Evolutionary conservation across 2,113 vertebrate genomes (phyloP), one percentile per base, ranked within the genome.

Genomic region (Alethe castanea): DNA sequence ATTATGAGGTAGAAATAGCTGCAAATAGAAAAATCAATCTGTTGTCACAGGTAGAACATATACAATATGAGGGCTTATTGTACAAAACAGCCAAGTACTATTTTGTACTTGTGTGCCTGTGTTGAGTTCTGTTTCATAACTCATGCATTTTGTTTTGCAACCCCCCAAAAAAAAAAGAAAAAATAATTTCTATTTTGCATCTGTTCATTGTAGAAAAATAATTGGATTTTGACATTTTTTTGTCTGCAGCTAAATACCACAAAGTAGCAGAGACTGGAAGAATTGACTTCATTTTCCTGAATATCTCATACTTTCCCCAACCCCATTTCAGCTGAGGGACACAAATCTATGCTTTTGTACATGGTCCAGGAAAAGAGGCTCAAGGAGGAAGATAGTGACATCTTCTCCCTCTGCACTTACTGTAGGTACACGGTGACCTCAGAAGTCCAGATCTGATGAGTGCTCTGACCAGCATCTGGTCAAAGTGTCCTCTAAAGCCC

Each of bases 401-500:
- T 29, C 23, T 67, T 47, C 36, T 84, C 25, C 61, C 25, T 70
- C 36, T 76, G 31, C 12, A 4, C 31, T 53, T 35, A n/a, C 9
- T 52, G 42, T 16, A 14, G 47, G 42, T 16, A 15, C 23, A 36
- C 0, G 9, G 31, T 44, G 38, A 79, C 48, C 50, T 35, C 26
- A 9, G 59, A 57, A 88, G 36, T 36, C 31, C 29, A 66, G 29
- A 14, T n/a, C 17, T 67, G 62, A n/a, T 6, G 2, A 66, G 4
- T 23, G 11, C 22, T 47, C 47, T n/a, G 19, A 77, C 14, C 45
- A 79, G 44, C n/a, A 33, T 5, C 29, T 53, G 42, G 36, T 42
- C 47, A 42, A 65, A 80, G 29, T 5, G 29, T 57, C n/a, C 36
- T 33, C 7, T 36, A 61, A 26, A 0, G 1, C 29, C 36, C 0